Evolutionary conservation across 2,797 vertebrate genomes (phyloP), one percentile per base, ranked within the genome.

Genomic region (Spinus pinus): DNA sequence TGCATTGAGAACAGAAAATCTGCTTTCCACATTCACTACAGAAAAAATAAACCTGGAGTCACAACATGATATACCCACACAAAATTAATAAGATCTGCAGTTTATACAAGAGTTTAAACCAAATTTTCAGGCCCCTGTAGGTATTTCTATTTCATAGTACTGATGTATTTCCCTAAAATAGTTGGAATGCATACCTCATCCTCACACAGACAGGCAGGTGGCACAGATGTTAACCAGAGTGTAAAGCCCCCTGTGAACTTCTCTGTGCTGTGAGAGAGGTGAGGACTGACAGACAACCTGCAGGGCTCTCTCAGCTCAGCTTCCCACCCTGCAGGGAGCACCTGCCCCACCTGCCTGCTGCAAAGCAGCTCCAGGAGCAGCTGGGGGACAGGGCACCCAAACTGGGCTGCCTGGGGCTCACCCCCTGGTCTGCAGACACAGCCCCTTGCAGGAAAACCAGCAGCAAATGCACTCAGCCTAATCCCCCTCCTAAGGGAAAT

Each of bases 11-110:
- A 73, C 60, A 27, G 77, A 92, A 88, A 94, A 72, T 39, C 66
- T 86, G 65, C 66, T 95, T 96, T 96, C 78, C 74, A 69, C 93
- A 77, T 92, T 95, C 85, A 71, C 89, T 90, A 86, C 7, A 10
- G 89, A 61, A 61, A 91, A 72, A 88, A 81, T 35, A 53, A 87
- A 94, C 31, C 56, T 58, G 22, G 35, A 81, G 78, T 85, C 81
- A 81, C 16, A 64, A 41, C 72, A 64, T 13, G 12, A 57, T 30
- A 73, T 39, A 88, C 53, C 44, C 80, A 77, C 62, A 94, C 15
- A 50, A 66, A 87, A 95, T 51, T 61, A 91, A 8, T 67, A 70
- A 77, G 6, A 73, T 47, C 53, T 91, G 60, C 77, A 62, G 44
- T 30, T 53, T 33, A 5, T 18, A 49, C 4, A 39, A 28, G n/a